Percentiles rank a stretch among this genome's conserved stretches.
Conservation (phyloP, 1,140 invertebrate genomes). For the Drosophila lini region DNA sequence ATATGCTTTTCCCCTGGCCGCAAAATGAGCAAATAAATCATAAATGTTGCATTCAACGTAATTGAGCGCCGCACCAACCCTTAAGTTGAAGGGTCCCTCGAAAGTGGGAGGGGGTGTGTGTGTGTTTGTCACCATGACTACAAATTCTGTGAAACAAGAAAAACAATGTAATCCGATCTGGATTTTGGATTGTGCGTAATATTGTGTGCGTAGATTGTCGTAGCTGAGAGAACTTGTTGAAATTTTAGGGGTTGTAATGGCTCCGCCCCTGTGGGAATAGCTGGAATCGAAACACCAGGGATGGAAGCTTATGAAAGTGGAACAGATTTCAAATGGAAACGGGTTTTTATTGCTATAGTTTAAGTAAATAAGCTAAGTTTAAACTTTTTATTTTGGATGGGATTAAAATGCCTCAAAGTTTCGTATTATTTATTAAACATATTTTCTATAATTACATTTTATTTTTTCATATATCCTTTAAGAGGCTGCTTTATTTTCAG, state of each 20-base stretch:
- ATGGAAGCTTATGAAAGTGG: conserved; percentile 12
- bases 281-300: conserved; percentile 11
- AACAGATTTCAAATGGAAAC: conserved; percentile 7
- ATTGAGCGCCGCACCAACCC: conserved; percentile 66
- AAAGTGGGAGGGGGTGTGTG: conserved; percentile 15
- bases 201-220: conserved; percentile 43
- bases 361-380: too few species aligned
- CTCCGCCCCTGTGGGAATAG: conserved; percentile 47
- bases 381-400: too few species aligned
- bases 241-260: conserved; percentile 44
- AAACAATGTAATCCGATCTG: conserved; percentile 72
- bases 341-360: too few species aligned
- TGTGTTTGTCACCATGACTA: conserved; percentile 32
- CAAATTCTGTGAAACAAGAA: conserved; percentile 56
- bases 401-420: too few species aligned
- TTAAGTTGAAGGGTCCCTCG: conserved; percentile 34
- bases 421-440: too few species aligned
- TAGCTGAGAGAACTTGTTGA: conserved; percentile 9
- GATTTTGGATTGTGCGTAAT: conserved; percentile 56
- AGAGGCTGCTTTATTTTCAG: too few species aligned
- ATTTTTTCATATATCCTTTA: too few species aligned
- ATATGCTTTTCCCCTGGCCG: conserved; percentile 61
- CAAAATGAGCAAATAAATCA: conserved; percentile 83
- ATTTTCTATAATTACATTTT: too few species aligned
- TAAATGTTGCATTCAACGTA: conserved; percentile 75